Conservation (phyloP, 1,140 invertebrate species). For the Nixonia krombeini region DNA sequence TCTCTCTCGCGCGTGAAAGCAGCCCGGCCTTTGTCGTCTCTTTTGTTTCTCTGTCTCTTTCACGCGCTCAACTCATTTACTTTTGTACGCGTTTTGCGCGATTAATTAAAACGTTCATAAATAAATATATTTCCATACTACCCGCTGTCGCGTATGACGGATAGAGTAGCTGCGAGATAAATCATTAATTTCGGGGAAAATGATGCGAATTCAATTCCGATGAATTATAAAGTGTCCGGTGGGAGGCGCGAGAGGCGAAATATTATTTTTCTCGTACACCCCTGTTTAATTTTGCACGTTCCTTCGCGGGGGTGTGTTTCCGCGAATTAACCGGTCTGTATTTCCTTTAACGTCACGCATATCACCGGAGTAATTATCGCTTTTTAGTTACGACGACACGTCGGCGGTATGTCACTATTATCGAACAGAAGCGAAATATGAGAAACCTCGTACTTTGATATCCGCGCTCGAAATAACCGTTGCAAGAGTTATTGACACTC, state of each 20-base stretch:
- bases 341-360: no score
- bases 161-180: slow-evolving; percentile 22
- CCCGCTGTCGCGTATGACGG: slow-evolving; percentile 1
- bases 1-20: slow-evolving; percentile 36
- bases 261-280: no score
- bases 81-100: slow-evolving; percentile 31
- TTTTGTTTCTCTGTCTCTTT: slow-evolving; percentile 38
- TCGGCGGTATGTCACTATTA: not conserved
- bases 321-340: no score
- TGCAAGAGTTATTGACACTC: not conserved
- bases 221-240: no score
- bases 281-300: no score
- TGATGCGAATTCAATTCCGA: not conserved
- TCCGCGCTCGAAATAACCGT: not conserved
- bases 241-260: no score
- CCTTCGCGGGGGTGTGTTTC: no score
- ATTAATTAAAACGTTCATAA: slow-evolving; percentile 46
- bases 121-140: slow-evolving; percentile 36
- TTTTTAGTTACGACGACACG: no score
- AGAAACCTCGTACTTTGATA: not conserved
- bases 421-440: not conserved
- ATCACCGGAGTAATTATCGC: no score
- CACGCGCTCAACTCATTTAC: slow-evolving; percentile 39
- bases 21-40: slow-evolving; percentile 31
- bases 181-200: slow-evolving; percentile 30